Conservation (phyloP, 92 coral and sea anemone genomes). For the Pocillopora grandis region DNA sequence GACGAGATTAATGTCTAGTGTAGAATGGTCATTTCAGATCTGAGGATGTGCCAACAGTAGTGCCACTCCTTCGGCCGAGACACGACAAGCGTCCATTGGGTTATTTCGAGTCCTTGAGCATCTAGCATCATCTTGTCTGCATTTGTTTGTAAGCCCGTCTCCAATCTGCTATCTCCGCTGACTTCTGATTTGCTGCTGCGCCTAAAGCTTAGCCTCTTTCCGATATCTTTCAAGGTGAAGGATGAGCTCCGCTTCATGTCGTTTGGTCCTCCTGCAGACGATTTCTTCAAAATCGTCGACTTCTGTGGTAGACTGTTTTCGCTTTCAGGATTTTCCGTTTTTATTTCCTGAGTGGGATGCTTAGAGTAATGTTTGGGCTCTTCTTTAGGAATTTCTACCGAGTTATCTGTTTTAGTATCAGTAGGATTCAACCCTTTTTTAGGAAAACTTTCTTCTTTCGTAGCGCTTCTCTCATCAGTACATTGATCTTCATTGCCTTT, state of each 20-base stretch:
- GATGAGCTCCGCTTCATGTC: constrained; percentile 31
- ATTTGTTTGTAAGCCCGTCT: constrained; percentile 45
- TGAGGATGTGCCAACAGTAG: constrained; percentile 91
- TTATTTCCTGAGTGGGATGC: neutral
- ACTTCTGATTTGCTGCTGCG: constrained; percentile 14
- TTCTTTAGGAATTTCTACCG: neutral
- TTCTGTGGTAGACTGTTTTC: neutral
- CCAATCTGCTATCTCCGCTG: neutral
- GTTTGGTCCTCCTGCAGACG: neutral
- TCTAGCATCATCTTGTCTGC: constrained; percentile 66
- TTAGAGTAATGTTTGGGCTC: neutral
- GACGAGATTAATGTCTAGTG: neutral
- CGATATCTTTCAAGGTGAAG: constrained; percentile 17
- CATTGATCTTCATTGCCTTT: neutral
- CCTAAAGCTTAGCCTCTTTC: constrained; percentile 26
- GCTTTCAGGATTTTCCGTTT: constrained; percentile 2
- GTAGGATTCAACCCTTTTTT: neutral
- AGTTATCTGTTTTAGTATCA: neutral
- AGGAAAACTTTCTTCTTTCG: neutral
- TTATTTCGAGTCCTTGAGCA: constrained; percentile 70
- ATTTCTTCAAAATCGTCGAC: neutral
- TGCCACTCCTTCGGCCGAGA: constrained; percentile 91
- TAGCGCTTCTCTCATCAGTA: neutral
- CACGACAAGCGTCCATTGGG: constrained; percentile 89
- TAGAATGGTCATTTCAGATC: constrained; percentile 61